Evolutionary conservation across 2,113 vertebrate species (phyloP).

Genomic region (Camelus dromedarius): DNA sequence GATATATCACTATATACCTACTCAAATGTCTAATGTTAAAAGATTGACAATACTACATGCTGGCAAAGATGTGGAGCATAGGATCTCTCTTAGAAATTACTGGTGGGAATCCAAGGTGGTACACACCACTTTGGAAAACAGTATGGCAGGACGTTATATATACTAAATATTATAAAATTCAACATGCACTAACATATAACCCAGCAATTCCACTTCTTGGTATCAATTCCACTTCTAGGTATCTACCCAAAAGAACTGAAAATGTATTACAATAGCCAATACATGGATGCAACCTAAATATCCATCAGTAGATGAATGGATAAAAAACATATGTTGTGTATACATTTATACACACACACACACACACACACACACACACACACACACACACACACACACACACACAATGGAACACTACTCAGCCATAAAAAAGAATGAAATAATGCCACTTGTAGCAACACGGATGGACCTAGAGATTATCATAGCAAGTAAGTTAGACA

Average conservation of each 20-base stretch:
- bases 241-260: not conserved
- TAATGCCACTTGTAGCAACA: no score
- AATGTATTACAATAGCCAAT: not conserved
- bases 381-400: no score
- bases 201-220: not conserved
- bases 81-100: not conserved
- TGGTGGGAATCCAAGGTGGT: not conserved
- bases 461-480: no score
- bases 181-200: not conserved
- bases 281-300: no score
- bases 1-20: not conserved
- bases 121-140: not conserved
- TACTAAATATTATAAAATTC: not conserved
- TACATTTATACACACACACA: no score
- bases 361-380: no score
- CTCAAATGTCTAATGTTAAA: conserved; percentile 27
- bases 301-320: no score
- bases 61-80: not conserved
- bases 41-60: not conserved
- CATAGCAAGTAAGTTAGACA: no score
- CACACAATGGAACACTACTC: no score
- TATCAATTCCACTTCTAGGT: not conserved
- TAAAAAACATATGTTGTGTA: no score
- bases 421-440: no score
- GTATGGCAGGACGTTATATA: not conserved